These are phyloP conservation scores for Paramormyrops kingsleyae DNA, from an alignment of 2,113 vertebrate genomes.

Conservation along the genomic window DNA sequence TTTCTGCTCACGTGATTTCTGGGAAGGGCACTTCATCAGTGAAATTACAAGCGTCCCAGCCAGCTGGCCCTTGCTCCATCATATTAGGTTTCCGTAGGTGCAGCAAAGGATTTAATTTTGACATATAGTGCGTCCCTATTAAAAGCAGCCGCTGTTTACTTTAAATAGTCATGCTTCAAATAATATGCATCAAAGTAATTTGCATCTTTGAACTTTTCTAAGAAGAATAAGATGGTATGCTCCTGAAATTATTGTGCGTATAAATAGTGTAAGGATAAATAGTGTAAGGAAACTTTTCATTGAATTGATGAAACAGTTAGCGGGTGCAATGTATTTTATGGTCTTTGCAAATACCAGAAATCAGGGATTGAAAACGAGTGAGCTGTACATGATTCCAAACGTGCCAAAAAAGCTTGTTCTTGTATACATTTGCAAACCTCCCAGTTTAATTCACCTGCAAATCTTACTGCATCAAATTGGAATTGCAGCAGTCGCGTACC, in stretches of 20 bases:
- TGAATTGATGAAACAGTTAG: neutral
- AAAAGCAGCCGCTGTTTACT: neutral
- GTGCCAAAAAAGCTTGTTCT: neutral
- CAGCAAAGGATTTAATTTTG: neutral
- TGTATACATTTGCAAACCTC: neutral
- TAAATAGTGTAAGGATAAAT: neutral
- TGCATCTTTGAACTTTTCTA: neutral
- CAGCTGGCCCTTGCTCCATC: neutral
- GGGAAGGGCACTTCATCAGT: neutral
- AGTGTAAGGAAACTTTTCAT: neutral
- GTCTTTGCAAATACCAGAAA: neutral
- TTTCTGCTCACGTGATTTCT: neutral
- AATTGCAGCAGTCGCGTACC: neutral
- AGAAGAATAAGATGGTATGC: neutral
- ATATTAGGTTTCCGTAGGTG: neutral
- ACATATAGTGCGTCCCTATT: neutral
- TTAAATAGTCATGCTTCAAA: neutral
- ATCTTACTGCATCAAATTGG: neutral
- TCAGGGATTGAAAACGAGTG: neutral
- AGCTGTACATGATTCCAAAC: neutral
- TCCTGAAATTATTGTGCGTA: neutral
- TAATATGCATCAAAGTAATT: neutral
- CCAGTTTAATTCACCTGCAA: neutral
- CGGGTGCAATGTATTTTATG: neutral
- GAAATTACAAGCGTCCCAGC: neutral